These are phyloP conservation scores for Hylaea fasciaria DNA, from an alignment of 2,888 invertebrate species.

Conservation along the genomic window DNA sequence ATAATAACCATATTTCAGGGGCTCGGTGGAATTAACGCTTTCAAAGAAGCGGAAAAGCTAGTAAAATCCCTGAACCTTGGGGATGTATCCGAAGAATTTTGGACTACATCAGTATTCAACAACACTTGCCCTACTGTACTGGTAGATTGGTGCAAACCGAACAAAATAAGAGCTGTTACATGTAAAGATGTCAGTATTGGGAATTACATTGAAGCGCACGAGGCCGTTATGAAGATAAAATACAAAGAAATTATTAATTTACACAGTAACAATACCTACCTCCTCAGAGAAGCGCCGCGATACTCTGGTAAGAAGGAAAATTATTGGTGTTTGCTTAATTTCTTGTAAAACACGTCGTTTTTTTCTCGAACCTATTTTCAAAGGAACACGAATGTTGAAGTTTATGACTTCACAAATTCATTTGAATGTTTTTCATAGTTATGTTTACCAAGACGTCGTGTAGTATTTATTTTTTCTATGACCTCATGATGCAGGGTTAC, in stretches of 20 bases:
- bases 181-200: slow-evolving; percentile 81
- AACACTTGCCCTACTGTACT: slow-evolving; percentile 74
- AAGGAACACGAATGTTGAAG: too few relatives aligned
- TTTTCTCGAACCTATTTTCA: too few relatives aligned
- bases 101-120: slow-evolving; percentile 78
- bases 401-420: too few relatives aligned
- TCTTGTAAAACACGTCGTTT: too few relatives aligned
- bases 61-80: slow-evolving; percentile 74
- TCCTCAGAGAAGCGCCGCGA: slow-evolving; percentile 75
- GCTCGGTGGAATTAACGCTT: slow-evolving; percentile 76
- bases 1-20: too few relatives aligned
- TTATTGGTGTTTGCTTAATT: background rate
- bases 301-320: slow-evolving; percentile 70
- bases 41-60: slow-evolving; percentile 76
- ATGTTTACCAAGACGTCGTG: too few relatives aligned
- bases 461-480: too few relatives aligned
- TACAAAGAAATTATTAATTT: slow-evolving; percentile 75
- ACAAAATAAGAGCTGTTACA: slow-evolving; percentile 74
- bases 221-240: slow-evolving; percentile 77
- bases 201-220: slow-evolving; percentile 83
- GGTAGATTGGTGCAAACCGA: slow-evolving; percentile 80
- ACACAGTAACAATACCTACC: slow-evolving; percentile 78
- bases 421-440: too few relatives aligned
- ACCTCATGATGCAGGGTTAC: too few relatives aligned
- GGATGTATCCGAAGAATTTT: slow-evolving; percentile 73